Conservation (phyloP, 2,888 invertebrate species). For the Chrysotoxum bicinctum region DNA sequence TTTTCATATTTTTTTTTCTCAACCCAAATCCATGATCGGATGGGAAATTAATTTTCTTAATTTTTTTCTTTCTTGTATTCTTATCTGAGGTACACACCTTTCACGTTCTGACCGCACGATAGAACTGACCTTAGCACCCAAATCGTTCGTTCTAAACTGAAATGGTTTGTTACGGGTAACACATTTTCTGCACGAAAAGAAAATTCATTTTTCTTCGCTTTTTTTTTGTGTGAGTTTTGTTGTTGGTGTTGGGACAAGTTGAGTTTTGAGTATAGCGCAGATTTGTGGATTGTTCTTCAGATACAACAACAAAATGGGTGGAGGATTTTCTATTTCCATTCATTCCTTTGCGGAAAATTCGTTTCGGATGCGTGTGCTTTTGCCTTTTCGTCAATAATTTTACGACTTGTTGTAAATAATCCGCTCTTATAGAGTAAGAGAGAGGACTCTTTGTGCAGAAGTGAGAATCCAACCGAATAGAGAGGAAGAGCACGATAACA, state of each 20-base stretch:
- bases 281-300: constrained; percentile 40
- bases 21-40: constrained; percentile 14
- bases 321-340: constrained; percentile 65
- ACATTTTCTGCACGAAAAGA: constrained; percentile 72
- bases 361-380: constrained; percentile 61
- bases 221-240: constrained; percentile 10
- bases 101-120: constrained; percentile 74
- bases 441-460: constrained; percentile 30
- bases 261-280: constrained; percentile 26
- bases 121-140: constrained; percentile 78
- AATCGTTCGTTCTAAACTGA: constrained; percentile 81
- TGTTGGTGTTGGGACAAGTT: constrained; percentile 18
- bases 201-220: constrained; percentile 26
- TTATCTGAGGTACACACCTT: constrained; percentile 70
- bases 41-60: background rate
- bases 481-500: background rate
- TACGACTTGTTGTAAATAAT: background rate
- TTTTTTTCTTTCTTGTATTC: background rate
- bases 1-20: constrained; percentile 24
- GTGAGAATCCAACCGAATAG: background rate
- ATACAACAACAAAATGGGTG: constrained; percentile 41
- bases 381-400: constrained; percentile 14
- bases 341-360: constrained; percentile 58
- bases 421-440: background rate
- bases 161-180: constrained; percentile 74